phyloP scores from a whole-genome alignment of 37 sponge, comb jelly and placozoan genomes.

The Agelas oroides region DNA sequence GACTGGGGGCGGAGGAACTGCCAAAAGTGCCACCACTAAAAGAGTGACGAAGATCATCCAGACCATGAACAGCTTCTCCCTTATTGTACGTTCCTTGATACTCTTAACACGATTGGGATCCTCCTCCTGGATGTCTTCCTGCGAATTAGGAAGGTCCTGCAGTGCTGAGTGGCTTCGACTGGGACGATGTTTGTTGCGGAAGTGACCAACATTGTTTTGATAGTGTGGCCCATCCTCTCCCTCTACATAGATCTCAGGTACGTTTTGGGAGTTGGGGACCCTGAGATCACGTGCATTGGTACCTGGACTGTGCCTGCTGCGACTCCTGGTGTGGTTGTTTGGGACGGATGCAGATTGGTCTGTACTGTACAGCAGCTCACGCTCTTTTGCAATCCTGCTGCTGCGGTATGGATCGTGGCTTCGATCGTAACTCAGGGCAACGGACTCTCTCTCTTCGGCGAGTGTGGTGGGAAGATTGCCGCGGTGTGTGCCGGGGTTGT shows the following conservation, averaged over 20 bases:
- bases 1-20: constrained; percentile 64
- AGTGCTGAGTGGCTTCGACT: not conserved
- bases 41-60: constrained; percentile 67
- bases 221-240: constrained; percentile 3
- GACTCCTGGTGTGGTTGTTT: not conserved
- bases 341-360: constrained; percentile 41
- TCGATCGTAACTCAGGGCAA: constrained; percentile 70
- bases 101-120: constrained; percentile 7
- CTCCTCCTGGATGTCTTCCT: not conserved
- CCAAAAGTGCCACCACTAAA: constrained; percentile 62
- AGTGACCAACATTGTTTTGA: not conserved
- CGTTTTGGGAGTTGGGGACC: constrained; percentile 41
- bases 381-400: constrained; percentile 62
- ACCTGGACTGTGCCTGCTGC: constrained; percentile 34
- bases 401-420: constrained; percentile 65
- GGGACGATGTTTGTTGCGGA: not conserved
- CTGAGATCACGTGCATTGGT: not conserved
- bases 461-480: constrained; percentile 31
- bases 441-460: constrained; percentile 69
- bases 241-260: constrained; percentile 54
- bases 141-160: not conserved
- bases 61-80: constrained; percentile 54
- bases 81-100: constrained; percentile 52
- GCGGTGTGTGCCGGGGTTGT: not conserved
- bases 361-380: constrained; percentile 47